Conservation (phyloP, 1,140 invertebrate species). For the Megalonaias nervosa region DNA sequence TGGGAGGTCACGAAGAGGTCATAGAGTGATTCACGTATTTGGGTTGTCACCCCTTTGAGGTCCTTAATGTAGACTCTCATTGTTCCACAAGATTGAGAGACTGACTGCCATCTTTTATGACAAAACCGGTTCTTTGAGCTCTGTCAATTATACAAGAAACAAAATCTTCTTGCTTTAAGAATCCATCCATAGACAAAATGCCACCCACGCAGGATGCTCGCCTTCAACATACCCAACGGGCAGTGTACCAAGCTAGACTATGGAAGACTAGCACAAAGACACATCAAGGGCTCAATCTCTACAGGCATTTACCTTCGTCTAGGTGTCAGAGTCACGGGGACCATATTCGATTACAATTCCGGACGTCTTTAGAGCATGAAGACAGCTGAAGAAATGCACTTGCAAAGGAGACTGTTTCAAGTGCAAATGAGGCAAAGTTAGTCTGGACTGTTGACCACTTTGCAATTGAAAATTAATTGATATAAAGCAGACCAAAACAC, state of each 20-base stretch:
- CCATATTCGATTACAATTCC: conserved; percentile 5
- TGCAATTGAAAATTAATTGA: no score
- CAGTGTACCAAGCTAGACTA: neutral
- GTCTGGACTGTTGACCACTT: no score
- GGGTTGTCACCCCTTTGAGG: neutral
- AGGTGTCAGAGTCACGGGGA: conserved; percentile 6
- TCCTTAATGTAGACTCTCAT: no score
- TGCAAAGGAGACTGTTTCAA: neutral
- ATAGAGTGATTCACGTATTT: conserved; percentile 1
- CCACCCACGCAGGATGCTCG: neutral
- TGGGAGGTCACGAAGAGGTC: conserved; percentile 8
- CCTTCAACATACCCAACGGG: neutral
- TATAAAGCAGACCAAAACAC: no score
- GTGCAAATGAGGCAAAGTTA: no score
- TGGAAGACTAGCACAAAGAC: neutral
- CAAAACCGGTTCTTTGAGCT: no score
- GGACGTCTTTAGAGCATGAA: conserved; percentile 4
- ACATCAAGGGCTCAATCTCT: neutral
- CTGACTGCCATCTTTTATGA: no score
- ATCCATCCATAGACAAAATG: conserved; percentile 8
- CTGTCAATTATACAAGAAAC: no score
- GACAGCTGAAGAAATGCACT: conserved; percentile 13
- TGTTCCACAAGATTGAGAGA: no score
- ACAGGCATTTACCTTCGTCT: conserved; percentile 1
- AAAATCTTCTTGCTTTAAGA: no score